Evolutionary conservation across 2,113 vertebrate species (phyloP).

Genomic region (Tachysurus vachellii): DNA sequence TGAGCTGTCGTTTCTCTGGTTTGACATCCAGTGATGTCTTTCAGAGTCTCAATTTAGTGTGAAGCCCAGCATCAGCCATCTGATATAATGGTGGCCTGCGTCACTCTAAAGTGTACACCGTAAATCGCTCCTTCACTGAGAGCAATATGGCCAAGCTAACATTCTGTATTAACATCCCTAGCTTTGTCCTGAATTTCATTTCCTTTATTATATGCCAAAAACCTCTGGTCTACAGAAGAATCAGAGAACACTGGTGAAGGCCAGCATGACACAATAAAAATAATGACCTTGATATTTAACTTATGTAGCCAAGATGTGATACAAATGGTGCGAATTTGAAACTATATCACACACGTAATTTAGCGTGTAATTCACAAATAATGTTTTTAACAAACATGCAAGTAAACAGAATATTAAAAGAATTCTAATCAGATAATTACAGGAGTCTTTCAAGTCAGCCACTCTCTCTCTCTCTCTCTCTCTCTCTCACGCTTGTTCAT

Average conservation of each 20-base stretch:
- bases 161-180: neutral
- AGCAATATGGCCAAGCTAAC: neutral
- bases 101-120: neutral
- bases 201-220: neutral
- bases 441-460: neutral
- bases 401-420: neutral
- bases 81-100: neutral
- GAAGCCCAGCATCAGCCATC: neutral
- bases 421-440: neutral
- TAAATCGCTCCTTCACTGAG: neutral
- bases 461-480: no score
- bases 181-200: neutral
- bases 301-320: neutral
- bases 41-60: slow-evolving; percentile 15
- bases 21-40: neutral
- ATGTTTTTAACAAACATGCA: neutral
- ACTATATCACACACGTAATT: no score
- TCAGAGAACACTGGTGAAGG: neutral
- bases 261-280: neutral
- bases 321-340: neutral
- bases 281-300: neutral
- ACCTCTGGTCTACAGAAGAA: neutral
- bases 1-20: neutral
- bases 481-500: neutral
- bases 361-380: neutral